Conservation (phyloP, 2,888 invertebrate species). For the Parochlus steinenii region DNA sequence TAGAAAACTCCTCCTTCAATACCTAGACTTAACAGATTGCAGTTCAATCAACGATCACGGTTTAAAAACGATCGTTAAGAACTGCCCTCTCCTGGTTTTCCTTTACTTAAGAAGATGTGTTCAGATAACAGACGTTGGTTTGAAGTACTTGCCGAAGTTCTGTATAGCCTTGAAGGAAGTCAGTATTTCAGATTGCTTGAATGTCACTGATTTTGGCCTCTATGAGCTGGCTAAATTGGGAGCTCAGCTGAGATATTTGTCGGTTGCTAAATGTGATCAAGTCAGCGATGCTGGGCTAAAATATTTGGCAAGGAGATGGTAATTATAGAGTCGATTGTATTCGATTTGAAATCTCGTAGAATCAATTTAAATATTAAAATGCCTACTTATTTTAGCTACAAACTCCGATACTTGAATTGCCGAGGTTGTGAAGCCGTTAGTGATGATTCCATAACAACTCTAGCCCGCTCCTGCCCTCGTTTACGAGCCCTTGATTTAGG, state of each 20-base stretch:
- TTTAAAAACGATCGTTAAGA: constrained; percentile 64
- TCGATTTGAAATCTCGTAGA: too few species aligned
- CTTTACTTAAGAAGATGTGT: constrained; percentile 76
- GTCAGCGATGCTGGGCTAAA: constrained; percentile 81
- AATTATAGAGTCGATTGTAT: too few species aligned
- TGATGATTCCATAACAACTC: constrained; percentile 77
- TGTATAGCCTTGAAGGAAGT: constrained; percentile 70
- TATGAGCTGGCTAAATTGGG: constrained; percentile 80
- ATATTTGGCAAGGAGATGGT: constrained; percentile 74
- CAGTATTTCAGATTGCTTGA: constrained; percentile 78
- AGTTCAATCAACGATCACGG: constrained; percentile 69
- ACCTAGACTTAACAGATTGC: constrained; percentile 83
- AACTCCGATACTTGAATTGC: constrained; percentile 75
- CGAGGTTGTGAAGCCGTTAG: constrained; percentile 86
- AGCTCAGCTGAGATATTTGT: constrained; percentile 76
- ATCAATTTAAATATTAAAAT: too few species aligned
- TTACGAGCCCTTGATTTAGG: constrained; percentile 78
- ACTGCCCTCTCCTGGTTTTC: constrained; percentile 74
- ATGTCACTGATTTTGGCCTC: constrained; percentile 78
- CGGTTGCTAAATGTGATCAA: constrained; percentile 85
- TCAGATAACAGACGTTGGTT: constrained; percentile 76
- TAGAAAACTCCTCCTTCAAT: constrained; percentile 58
- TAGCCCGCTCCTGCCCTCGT: constrained; percentile 72
- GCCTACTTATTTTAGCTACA: too few species aligned
- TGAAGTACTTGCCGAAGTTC: constrained; percentile 83